Conservation (phyloP, 2,888 invertebrate species). For the Augochlorella aurata region DNA sequence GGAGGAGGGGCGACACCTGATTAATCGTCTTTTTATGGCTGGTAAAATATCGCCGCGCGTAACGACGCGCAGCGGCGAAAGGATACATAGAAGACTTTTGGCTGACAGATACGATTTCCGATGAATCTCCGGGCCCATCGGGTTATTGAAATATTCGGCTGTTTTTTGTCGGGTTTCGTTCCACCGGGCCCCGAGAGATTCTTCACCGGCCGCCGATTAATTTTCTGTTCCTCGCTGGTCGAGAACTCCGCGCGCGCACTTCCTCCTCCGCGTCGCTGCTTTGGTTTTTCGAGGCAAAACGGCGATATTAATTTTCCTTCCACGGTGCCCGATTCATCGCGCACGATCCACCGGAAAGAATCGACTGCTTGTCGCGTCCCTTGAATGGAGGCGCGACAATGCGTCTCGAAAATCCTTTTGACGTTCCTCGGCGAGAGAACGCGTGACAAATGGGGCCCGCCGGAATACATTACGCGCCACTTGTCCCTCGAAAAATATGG, state of each 20-base stretch:
- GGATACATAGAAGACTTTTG: slow-evolving; percentile 46
- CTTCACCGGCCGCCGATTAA: slow-evolving; percentile 26
- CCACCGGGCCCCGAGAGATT: not conserved
- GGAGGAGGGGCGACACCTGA: slow-evolving; percentile 43
- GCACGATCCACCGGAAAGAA: slow-evolving; percentile 18
- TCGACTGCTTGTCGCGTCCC: slow-evolving; percentile 31
- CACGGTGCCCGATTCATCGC: slow-evolving; percentile 11
- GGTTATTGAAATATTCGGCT: slow-evolving; percentile 44
- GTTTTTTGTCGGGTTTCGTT: slow-evolving; percentile 32
- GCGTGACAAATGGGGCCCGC: slow-evolving; percentile 63
- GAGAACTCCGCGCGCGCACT: not conserved
- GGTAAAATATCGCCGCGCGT: slow-evolving; percentile 59
- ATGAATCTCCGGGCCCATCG: slow-evolving; percentile 18
- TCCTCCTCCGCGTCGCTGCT: not conserved
- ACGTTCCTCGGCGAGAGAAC: slow-evolving; percentile 14
- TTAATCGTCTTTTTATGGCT: slow-evolving; percentile 68
- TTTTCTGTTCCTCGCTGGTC: slow-evolving; percentile 3
- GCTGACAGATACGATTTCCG: slow-evolving; percentile 41
- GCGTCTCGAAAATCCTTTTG: slow-evolving; percentile 55
- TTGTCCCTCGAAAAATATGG: slow-evolving; percentile 64
- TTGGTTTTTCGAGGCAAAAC: slow-evolving; percentile 21
- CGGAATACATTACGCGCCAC: slow-evolving; percentile 65
- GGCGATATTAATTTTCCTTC: slow-evolving; percentile 38
- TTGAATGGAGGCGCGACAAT: slow-evolving; percentile 56
- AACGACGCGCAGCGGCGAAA: slow-evolving; percentile 30